phyloP scores from a whole-genome alignment of 2,797 vertebrate genomes.

The Bradypodion ventrale region DNA sequence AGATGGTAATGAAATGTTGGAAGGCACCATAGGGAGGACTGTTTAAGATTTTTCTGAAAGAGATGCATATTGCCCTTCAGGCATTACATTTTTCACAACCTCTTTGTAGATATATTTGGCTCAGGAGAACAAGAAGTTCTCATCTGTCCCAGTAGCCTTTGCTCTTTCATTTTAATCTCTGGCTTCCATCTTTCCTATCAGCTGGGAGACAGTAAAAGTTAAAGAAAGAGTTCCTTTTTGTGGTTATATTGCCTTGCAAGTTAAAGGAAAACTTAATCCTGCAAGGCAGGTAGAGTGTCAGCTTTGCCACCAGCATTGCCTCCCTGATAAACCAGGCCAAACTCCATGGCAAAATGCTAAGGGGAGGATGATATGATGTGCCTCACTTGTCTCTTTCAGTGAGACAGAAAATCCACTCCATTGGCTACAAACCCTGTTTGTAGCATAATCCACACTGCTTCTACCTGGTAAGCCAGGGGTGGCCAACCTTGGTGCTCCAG shows the following conservation, averaged over 20 bases:
- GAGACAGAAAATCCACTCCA: neutral
- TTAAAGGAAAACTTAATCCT: neutral
- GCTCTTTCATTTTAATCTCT: conserved; percentile 13
- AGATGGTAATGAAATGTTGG: neutral
- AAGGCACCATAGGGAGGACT: neutral
- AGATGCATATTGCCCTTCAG: neutral
- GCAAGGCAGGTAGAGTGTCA: neutral
- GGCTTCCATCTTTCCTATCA: conserved; percentile 9
- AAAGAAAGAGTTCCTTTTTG: neutral
- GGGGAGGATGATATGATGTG: neutral
- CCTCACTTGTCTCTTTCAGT: neutral
- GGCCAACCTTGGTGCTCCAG: too few relatives aligned
- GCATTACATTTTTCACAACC: conserved; percentile 2
- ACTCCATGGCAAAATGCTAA: neutral
- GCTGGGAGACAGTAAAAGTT: conserved; percentile 4
- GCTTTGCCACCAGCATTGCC: neutral
- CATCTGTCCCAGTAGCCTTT: neutral
- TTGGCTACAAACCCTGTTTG: too few relatives aligned
- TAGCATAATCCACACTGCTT: too few relatives aligned
- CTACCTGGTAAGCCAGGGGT: too few relatives aligned
- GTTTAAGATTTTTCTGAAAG: neutral
- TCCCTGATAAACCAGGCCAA: neutral
- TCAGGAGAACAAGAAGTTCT: conserved; percentile 4
- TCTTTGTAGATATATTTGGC: conserved; percentile 20
- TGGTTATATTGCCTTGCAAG: neutral